A percentile compares a stretch with the other conserved stretches of the same genome.
Evolutionary conservation across 2,113 vertebrate species (phyloP).

Genomic region (Girardinichthys multiradiatus): DNA sequence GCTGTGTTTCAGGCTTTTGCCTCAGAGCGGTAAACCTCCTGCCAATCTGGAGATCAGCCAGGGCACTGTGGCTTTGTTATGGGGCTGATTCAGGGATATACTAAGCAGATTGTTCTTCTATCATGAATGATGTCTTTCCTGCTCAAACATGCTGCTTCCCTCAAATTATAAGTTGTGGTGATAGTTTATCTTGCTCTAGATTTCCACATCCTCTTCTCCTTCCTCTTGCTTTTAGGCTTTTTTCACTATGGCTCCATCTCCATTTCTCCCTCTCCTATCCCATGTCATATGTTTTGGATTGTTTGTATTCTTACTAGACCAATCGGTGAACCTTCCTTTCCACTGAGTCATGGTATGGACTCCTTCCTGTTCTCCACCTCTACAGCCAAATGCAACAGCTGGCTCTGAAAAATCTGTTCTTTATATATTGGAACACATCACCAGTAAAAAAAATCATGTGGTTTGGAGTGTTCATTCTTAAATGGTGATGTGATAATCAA

Average conservation of each 20-base stretch:
- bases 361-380: conserved; percentile 55
- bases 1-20: conserved; percentile 30
- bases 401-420: conserved; percentile 65
- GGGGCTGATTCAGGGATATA: conserved; percentile 38
- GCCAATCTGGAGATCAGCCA: conserved; percentile 26
- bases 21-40: background rate
- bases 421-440: conserved; percentile 66
- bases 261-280: background rate
- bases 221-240: background rate
- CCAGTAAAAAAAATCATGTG: conserved; percentile 45
- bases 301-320: conserved; percentile 47
- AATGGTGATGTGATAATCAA: conserved; percentile 32
- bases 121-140: conserved; percentile 48
- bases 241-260: background rate
- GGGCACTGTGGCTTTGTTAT: conserved; percentile 26
- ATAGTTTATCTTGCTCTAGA: conserved; percentile 32
- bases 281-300: conserved; percentile 36
- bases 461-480: conserved; percentile 48
- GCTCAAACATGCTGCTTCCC: conserved; percentile 58
- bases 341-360: conserved; percentile 65
- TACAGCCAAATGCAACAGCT: conserved; percentile 71
- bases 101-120: conserved; percentile 39
- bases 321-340: conserved; percentile 59
- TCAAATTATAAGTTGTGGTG: conserved; percentile 58
- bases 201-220: conserved; percentile 35